Base-by-base conservation (phyloP, 2,888 invertebrate species). In the Anagyrus pseudococci region DNA sequence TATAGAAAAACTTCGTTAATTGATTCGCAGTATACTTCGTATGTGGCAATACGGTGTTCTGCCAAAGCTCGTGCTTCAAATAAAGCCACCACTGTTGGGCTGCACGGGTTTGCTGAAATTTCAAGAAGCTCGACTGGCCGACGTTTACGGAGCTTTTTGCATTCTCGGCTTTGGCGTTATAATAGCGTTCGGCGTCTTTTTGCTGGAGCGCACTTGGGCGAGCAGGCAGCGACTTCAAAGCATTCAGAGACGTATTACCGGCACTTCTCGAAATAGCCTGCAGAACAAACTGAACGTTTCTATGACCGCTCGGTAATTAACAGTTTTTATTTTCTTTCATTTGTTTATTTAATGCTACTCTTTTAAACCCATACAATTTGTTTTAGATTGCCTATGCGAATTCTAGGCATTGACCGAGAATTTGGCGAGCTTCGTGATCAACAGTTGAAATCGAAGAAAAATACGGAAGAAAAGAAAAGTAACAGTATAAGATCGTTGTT, bases 91-190 rank as follows among this genome's bases (percentile, higher is more conserved):
- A 7, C 84, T 87, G 83, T 85, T 86, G 0, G 82, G 83, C 60
- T 87, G 87, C 69, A 79, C 81, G 1, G 83, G 84, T 1, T 1
- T 82, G 52, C 22, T 53, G 13, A 19, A 66, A 41, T 41, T 65
- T 83, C 0, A 82, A 83, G 0, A 85, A 2, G 87, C 87, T 0
- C 79, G 85, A 37, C 81, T 87, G 0, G 80, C 84, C 0, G 87
- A 88, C 70, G 86, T 88, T 1, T 83, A 83, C 57, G 86, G 86
- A 0, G 87, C 87, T 0, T 84, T 83, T 65, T 73, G 75, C n/a
- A 73, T 83, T 20, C 72, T 87, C 2, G 69, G 81, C 1, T 71
- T 81, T 4, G 88, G 87, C 3, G 76, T 85, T 8, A 25, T 78
- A 0, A 70, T 69, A 0, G 76, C 80, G 0, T 49, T 77, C 3